Evolutionary conservation across 2,797 vertebrate genomes (phyloP).

Genomic region (Hippopotamyrus pictus): DNA sequence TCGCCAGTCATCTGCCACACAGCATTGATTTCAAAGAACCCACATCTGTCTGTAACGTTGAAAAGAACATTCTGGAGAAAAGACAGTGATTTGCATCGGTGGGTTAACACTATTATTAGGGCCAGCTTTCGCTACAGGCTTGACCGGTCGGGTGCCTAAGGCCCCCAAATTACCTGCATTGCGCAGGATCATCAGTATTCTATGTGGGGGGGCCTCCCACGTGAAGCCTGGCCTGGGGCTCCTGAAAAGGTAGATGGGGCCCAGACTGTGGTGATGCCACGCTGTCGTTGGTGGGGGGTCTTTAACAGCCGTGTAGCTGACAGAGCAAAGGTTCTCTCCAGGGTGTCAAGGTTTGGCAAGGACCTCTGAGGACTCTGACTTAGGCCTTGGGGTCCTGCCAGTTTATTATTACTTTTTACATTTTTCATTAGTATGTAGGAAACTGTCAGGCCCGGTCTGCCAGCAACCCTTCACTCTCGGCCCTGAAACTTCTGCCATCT

Average conservation of each 20-base stretch:
- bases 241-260: background rate
- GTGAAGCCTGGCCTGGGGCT: background rate
- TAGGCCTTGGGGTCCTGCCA: background rate
- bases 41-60: background rate
- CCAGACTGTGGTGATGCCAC: background rate
- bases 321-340: background rate
- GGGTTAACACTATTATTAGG: background rate
- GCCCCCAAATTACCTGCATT: background rate
- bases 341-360: background rate
- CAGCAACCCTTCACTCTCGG: background rate
- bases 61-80: background rate
- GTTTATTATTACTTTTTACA: background rate
- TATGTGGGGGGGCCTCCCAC: background rate
- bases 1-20: background rate
- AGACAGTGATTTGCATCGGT: background rate
- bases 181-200: background rate
- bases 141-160: background rate
- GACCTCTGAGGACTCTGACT: background rate
- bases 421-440: background rate
- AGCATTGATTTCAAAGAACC: background rate
- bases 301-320: background rate
- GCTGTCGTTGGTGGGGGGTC: background rate
- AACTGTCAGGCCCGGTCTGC: background rate
- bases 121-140: background rate
- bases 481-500: background rate